Base-by-base conservation (phyloP, 2,888 invertebrate species). In the Lithophane leautieri region DNA sequence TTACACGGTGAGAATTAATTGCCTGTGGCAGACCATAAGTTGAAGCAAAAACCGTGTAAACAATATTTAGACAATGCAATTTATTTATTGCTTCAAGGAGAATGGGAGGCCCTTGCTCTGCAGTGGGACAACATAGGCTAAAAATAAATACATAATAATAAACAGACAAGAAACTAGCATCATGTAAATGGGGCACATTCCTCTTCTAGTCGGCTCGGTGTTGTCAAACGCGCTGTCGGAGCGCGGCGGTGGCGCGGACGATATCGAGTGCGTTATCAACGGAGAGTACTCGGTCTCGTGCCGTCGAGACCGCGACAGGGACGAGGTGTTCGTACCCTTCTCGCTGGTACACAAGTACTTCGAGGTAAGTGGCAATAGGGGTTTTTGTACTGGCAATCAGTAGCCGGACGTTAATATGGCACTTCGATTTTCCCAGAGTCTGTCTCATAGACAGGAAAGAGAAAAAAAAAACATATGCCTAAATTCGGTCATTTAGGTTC, bases 281-380 rank as follows among this genome's bases (percentile, higher is more conserved):
- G 98, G 98, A 70, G 98, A 98, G 90, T 98, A 98, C 92, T 97
- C 97, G 8, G 97, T 98, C 87, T 97, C 97, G 61, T 99, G 99
- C 92, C 97, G 98, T 73, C 97, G 98, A 71, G 98, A 98, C 91
- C 97, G 97, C n/a, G 97, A 97, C 86, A 74, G 86, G 0, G 98
- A 98, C 88, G 99, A 99, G 95, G 98, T 99, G 50, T 99, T 98
- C 93, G 95, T 99, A 89, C 99, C 99, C 40, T 99, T 99, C 95
- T 98, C 98, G 65, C 99, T 99, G 92, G 97, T 99, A 88, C 98
- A 98, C 91, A 98, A 98, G 93, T 99, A 99, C 95, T 99, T 99
- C 96, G 99, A 99, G 97, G 98, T 98, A 67, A 7, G 52, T 52
- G 34, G 9, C 11, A 16, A 11, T 52, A n/a, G 1, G 6, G 50